Evolutionary conservation across 2,888 invertebrate species (phyloP).

Genomic region (Scaptodrosophila latifasciaeformis): DNA sequence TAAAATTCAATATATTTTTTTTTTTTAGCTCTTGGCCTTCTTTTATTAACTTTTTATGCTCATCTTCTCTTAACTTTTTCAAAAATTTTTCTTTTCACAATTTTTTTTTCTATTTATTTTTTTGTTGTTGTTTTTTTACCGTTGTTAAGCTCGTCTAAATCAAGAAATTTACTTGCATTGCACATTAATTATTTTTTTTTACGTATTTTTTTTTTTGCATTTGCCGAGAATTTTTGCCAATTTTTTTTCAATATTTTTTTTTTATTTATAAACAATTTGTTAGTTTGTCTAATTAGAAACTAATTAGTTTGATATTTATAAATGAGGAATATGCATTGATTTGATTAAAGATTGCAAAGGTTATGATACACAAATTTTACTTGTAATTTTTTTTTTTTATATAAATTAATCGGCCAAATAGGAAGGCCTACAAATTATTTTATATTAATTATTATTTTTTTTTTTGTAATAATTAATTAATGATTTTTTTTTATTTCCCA

Average conservation of each 20-base stretch:
- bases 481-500: constrained; percentile 9
- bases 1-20: no score
- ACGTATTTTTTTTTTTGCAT: constrained; percentile 19
- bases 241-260: constrained; percentile 3
- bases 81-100: neutral
- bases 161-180: constrained; percentile 9
- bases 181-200: constrained; percentile 21
- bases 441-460: no score
- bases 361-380: no score
- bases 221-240: constrained; percentile 13
- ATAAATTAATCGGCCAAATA: no score
- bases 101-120: neutral
- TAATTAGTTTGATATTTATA: no score
- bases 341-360: no score
- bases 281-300: no score
- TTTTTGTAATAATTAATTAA: constrained; percentile 12
- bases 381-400: no score
- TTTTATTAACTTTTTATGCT: constrained; percentile 23
- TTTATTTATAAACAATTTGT: constrained; percentile 4
- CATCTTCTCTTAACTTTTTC: constrained; percentile 3
- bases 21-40: constrained; percentile 11
- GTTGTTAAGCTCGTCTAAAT: constrained; percentile 23
- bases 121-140: constrained; percentile 15
- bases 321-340: no score
- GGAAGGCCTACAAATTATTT: no score